Base-by-base conservation (phyloP, 2,888 invertebrate species). In the Oscheius sp. region DNA sequence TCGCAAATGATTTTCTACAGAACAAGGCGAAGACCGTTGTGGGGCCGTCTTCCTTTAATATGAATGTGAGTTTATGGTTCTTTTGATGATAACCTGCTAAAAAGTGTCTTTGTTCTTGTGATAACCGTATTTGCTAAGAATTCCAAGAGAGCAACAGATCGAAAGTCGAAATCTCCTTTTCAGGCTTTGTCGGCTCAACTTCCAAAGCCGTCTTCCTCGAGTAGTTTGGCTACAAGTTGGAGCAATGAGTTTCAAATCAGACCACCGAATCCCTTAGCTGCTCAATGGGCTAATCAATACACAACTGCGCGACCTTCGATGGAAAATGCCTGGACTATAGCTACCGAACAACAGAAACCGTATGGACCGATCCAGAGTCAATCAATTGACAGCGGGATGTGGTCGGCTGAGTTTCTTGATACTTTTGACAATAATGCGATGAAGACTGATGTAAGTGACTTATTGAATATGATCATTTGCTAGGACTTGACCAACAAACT, bases 321-420 rank as follows among this genome's bases (percentile, higher is more conserved):
- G 67, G 67, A 67, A 50, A 56, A 33, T 45, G 67, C 67, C 14
- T 67, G 67, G 68, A 36, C 59, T n/a, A 36, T 44, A n/a, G 59
- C 70, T 17, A 62, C 47, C 12, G 62, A 49, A 47, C 62, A 62
- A 26, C 62, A 62, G 20, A 14, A n/a, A 28, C 32, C 62, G 5
- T 45, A 47, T 20, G 57, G n/a, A 3, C 20, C 56, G 32, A 57
- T 50, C 41, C 56, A 61, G 32, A 59, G 59, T 20, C 38, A 38
- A n/a, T 64, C 64, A 20, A 51, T 54, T 36, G 72, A 71, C 66
- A 68, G 72, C 49, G 67, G 68, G 30, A 82, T 82, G 82, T 82
- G 80, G 80, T 80, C 80, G 14, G 68, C 80, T 6, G 82, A 82
- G 50, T 82, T 77, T 44, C 67, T 82, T 17, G 80, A 81, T 56